Percentiles rank a stretch among this genome's conserved stretches.
Conservation (phyloP, 2,797 vertebrate genomes). For the Oreonectes daqikongensis region DNA sequence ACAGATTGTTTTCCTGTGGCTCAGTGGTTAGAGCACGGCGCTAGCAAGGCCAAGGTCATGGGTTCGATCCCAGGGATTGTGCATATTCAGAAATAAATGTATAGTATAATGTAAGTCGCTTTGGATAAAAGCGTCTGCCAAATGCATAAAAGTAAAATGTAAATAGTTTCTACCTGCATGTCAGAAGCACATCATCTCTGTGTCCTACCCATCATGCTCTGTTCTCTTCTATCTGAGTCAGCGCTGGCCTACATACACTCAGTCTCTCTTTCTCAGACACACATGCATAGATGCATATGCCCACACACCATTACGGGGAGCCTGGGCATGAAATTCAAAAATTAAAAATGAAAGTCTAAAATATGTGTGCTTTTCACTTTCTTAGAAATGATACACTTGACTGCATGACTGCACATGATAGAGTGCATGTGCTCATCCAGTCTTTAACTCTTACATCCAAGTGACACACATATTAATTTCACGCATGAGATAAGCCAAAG, state of each 20-base stretch:
- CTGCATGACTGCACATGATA: slow-evolving; percentile 12
- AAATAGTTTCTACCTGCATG: neutral
- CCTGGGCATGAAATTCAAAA: slow-evolving; percentile 9
- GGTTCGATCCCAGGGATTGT: too few relatives aligned
- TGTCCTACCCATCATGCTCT: slow-evolving; percentile 16
- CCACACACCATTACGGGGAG: slow-evolving; percentile 13
- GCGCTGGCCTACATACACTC: slow-evolving; percentile 6
- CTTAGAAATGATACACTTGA: neutral
- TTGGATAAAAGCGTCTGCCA: too few relatives aligned
- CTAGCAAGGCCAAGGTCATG: too few relatives aligned
- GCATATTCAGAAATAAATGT: too few relatives aligned
- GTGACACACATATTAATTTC: slow-evolving; percentile 59
- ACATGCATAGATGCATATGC: neutral
- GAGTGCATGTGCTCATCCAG: slow-evolving; percentile 31
- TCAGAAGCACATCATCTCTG: neutral
- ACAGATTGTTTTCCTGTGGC: too few relatives aligned
- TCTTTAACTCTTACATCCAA: slow-evolving; percentile 50
- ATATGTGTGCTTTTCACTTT: neutral
- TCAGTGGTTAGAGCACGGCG: too few relatives aligned
- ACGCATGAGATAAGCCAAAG: slow-evolving; percentile 53
- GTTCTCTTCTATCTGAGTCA: slow-evolving; percentile 27
- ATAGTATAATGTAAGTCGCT: too few relatives aligned
- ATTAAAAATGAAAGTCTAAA: too few relatives aligned
- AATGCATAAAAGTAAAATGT: too few relatives aligned
- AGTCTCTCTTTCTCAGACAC: neutral